Base-by-base conservation (phyloP, 2,888 invertebrate species). In the Ypsolopha sequella region DNA sequence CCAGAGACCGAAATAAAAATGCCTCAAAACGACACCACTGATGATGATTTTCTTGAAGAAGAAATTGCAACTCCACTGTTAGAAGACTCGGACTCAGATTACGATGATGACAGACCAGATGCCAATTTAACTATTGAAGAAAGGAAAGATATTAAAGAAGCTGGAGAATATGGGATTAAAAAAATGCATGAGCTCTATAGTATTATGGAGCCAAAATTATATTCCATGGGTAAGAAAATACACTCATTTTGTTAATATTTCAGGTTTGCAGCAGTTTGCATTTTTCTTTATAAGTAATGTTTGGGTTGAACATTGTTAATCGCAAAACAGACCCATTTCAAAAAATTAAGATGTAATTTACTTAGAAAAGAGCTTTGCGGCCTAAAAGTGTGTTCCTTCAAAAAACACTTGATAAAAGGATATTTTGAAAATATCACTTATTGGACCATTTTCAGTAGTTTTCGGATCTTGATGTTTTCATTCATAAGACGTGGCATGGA, bases 181-280 rank as follows among this genome's bases (percentile, higher is more conserved):
- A 89, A 89, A 55, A 91, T 92, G 89, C 89, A 90, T 57, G 89
- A 92, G 53, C 70, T 93, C 14, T 89, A 90, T 60, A 81, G 87
- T 36, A 84, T 90, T 51, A 86, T 90, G 61, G 93, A 93, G 63
- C 92, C 92, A 0, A 86, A 89, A 57, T 79, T 92, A 13, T 92
- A 91, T 71, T 88, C 89, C 41, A 89, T 91, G 89, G 93, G 93
- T 92, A 65, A 86, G 87, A 64, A 33, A 8, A 34, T 44, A n/a
- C n/a, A n/a, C n/a, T n/a, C n/a, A n/a, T 45, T 14, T 51, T 43
- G 6, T 35, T 24, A 24, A 3, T 24, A 24, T 24, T 24, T 24
- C 24, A 24, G 24, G 4, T 24, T 24, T 24, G 24, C 24, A 24
- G 4, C 4, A 24, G 24, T 24, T 24, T 24, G 4, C 24, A 3